These are phyloP conservation scores for Zoanthus sociatus DNA, from an alignment of 92 coral and sea anemone genomes.

Conservation along the genomic window DNA sequence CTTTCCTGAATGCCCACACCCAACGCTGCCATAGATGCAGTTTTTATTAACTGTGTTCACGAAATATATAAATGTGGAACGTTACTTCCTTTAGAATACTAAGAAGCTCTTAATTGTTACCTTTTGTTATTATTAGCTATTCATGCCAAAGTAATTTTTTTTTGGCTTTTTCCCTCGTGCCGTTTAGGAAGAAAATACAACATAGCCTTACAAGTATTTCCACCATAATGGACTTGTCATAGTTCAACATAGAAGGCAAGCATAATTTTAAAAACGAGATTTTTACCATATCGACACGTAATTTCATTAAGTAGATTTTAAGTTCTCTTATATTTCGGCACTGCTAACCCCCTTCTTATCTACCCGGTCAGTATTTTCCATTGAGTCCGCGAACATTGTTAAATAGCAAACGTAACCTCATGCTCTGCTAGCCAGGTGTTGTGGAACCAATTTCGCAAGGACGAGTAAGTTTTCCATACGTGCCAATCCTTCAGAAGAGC, in stretches of 20 bases:
- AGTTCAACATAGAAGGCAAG: background rate
- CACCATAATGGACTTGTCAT: background rate
- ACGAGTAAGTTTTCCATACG: conserved; percentile 47
- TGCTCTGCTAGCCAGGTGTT: too few relatives aligned
- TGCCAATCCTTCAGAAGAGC: conserved; percentile 24
- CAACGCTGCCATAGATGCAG: conserved; percentile 50
- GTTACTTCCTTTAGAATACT: background rate
- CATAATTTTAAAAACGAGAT: background rate
- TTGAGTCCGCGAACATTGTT: too few relatives aligned
- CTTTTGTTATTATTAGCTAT: background rate
- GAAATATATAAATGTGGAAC: background rate
- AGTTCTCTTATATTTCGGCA: background rate
- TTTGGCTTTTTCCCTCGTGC: background rate
- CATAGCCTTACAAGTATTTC: conserved; percentile 2
- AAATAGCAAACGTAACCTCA: too few relatives aligned
- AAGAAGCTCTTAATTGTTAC: background rate
- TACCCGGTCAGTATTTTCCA: background rate
- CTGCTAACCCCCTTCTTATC: background rate
- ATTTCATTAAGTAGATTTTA: background rate
- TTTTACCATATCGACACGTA: too few relatives aligned
- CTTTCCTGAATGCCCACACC: conserved; percentile 62
- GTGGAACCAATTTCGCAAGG: conserved; percentile 51
- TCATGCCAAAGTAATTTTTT: background rate
- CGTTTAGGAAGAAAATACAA: background rate
- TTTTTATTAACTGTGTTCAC: background rate